Conservation (phyloP, 2,888 invertebrate genomes). For the Baronia brevicornis region DNA sequence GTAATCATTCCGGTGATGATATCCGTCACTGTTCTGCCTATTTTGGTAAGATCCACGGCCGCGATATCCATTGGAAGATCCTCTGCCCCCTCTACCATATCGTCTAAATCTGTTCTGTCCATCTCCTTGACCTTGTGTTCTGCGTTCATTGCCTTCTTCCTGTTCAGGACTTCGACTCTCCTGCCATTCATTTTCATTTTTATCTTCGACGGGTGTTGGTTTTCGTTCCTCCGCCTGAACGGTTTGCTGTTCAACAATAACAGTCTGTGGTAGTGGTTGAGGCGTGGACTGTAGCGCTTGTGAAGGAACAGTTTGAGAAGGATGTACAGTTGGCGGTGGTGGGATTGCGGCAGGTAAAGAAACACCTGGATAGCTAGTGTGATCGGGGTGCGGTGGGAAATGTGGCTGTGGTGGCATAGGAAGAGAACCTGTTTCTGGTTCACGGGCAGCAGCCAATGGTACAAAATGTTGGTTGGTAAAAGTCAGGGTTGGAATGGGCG, state of each 20-base stretch:
- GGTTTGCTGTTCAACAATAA: slow-evolving; percentile 22
- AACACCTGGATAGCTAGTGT: slow-evolving; percentile 66
- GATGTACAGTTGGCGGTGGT: slow-evolving; percentile 36
- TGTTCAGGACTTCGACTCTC: slow-evolving; percentile 52
- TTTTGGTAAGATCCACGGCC: slow-evolving; percentile 52
- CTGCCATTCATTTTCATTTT: slow-evolving; percentile 45
- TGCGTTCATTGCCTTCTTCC: slow-evolving; percentile 46
- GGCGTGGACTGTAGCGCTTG: slow-evolving; percentile 25
- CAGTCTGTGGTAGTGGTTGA: slow-evolving; percentile 23
- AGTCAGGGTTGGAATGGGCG: slow-evolving; percentile 84
- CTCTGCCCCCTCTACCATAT: slow-evolving; percentile 49
- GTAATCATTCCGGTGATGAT: slow-evolving; percentile 48
- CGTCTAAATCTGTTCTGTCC: slow-evolving; percentile 53
- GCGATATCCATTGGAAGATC: slow-evolving; percentile 60
- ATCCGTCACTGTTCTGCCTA: slow-evolving; percentile 46
- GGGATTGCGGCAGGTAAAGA: slow-evolving; percentile 36
- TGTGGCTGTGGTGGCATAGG: slow-evolving; percentile 74
- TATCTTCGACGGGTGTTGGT: slow-evolving; percentile 37
- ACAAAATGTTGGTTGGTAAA: slow-evolving; percentile 90
- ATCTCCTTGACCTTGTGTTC: slow-evolving; percentile 59
- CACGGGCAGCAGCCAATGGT: slow-evolving; percentile 59
- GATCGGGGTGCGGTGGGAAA: slow-evolving; percentile 71
- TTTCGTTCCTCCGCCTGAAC: slow-evolving; percentile 27
- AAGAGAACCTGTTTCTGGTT: slow-evolving; percentile 70
- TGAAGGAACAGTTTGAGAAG: slow-evolving; percentile 26